Evolutionary conservation across 2,888 invertebrate genomes (phyloP).

Genomic region (Agriotes lineatus): DNA sequence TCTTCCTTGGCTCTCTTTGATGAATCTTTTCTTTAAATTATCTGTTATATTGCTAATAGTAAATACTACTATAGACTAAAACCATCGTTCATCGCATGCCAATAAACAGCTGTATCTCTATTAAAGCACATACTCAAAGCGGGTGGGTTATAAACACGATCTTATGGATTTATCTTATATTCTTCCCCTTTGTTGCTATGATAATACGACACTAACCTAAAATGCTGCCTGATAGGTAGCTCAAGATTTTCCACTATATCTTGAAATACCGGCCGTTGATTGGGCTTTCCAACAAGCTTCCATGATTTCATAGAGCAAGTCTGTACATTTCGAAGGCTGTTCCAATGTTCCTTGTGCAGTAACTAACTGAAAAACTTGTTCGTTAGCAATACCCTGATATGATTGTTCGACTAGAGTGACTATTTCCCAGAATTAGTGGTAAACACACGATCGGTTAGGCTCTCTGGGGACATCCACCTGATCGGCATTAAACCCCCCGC

Average conservation of each 20-base stretch:
- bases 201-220: conserved; percentile 74
- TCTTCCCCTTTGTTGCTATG: conserved; percentile 74
- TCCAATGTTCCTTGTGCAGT: conserved; percentile 71
- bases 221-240: conserved; percentile 69
- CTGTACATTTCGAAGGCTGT: conserved; percentile 75
- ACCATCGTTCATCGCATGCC: conserved; percentile 57
- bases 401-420: conserved; percentile 80
- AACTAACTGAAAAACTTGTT: conserved; percentile 72
- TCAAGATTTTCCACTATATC: conserved; percentile 71
- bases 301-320: conserved; percentile 76
- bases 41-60: too few relatives aligned
- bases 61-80: too few relatives aligned
- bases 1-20: too few relatives aligned
- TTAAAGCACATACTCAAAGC: conserved; percentile 44
- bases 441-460: conserved; percentile 76
- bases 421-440: conserved; percentile 81
- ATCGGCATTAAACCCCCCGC: conserved; percentile 71
- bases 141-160: conserved; percentile 56
- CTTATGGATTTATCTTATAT: conserved; percentile 53
- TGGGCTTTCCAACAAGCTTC: conserved; percentile 75
- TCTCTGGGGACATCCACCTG: conserved; percentile 82
- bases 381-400: conserved; percentile 77
- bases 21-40: too few relatives aligned
- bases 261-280: conserved; percentile 75
- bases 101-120: conserved; percentile 47